Evolutionary conservation across 2,797 vertebrate species (phyloP), one percentile per base, ranked within the genome.

Genomic region (Eulemur coronatus): DNA sequence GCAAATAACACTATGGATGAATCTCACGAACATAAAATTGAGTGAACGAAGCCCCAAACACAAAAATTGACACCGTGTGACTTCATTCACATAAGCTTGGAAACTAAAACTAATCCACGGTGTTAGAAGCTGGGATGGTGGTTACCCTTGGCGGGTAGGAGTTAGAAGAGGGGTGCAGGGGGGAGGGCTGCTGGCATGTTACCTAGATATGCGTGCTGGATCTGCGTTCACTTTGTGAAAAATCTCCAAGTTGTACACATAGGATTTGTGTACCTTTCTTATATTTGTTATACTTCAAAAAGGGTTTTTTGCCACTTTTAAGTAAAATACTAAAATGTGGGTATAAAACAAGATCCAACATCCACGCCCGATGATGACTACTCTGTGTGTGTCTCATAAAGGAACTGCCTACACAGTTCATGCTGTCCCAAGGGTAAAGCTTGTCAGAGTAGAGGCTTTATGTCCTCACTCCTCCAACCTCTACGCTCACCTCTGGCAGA

Each of bases 291-390:
- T 24, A 33, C n/a, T 86, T 94, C n/a, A 55, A 59, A 88, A 82
- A 59, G 24, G 22, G 0, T 48, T 20, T n/a, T 15, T 26, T 11
- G 3, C 7, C 1, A 50, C 63, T 69, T 61, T 80, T 55, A 82
- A 79, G 48, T 73, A 41, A 87, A 86, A 75, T n/a, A 43, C 22
- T 76, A 70, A 93, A 82, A 70, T 55, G 17, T 72, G 33, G 50
- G 41, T 52, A 0, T 41, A 43, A 90, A 84, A 78, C 26, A 86
- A 69, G 76, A 65, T 43, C 41, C 43, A 24, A 15, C 52, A 15
- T 14, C 59, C 0, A 57, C 7, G 5, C 17, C 30, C 41, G 9
- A 8, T 11, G 46, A 50, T 33, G 50, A 52, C n/a, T 48, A 22
- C 26, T 24, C 3, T 38, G 10, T 10, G 13, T 55, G 4, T 50